A percentile compares a stretch with the other conserved stretches of the same genome.
Evolutionary conservation across 2,113 vertebrate species (phyloP).

Genomic region (Syrmaticus mikado): DNA sequence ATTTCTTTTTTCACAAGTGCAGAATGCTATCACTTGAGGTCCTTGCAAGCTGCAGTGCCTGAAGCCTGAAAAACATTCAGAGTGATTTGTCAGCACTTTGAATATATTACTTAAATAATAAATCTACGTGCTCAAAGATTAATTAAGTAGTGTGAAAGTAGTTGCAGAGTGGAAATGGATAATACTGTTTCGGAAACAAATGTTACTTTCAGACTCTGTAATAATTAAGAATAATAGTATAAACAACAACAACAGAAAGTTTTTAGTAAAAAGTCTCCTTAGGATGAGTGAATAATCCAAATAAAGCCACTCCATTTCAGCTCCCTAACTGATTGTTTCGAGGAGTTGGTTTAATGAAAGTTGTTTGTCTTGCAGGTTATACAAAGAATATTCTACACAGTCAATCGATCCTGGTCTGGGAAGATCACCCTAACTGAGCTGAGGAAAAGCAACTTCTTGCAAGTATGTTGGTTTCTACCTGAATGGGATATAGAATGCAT

Average conservation of each 20-base stretch:
- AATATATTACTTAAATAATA: neutral
- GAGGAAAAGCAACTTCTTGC: conserved; percentile 97
- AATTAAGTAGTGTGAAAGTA: neutral
- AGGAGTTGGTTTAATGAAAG: neutral
- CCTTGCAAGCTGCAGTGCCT: neutral
- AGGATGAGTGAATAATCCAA: neutral
- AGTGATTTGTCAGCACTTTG: neutral
- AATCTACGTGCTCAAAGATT: neutral
- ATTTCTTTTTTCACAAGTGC: neutral
- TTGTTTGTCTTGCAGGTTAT: conserved; percentile 87
- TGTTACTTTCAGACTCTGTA: neutral
- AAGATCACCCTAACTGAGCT: conserved; percentile 93
- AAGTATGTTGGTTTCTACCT: conserved; percentile 77
- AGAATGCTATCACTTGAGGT: neutral
- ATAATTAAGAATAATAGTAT: neutral
- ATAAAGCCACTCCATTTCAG: neutral
- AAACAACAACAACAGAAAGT: neutral
- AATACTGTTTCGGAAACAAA: neutral
- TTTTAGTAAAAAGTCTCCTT: neutral
- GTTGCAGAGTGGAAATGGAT: neutral
- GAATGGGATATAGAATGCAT: neutral
- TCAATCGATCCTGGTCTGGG: conserved; percentile 98
- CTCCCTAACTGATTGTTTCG: neutral
- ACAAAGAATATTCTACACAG: conserved; percentile 97
- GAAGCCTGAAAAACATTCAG: neutral